Conservation (phyloP, 2,113 vertebrate genomes). For the Oriolus oriolus region DNA sequence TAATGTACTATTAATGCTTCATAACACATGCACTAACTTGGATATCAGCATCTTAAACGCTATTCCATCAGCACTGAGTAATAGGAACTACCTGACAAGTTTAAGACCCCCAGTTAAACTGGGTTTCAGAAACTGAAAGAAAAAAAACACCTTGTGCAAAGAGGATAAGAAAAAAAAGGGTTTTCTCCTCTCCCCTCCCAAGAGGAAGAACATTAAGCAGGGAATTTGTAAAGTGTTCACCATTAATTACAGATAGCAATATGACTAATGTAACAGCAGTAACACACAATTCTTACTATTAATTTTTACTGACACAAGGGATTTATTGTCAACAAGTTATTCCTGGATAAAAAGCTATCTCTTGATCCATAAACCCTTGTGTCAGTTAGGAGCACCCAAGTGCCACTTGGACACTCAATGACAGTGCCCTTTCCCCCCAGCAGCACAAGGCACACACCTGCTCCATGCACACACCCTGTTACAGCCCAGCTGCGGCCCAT, state of each 20-base stretch:
- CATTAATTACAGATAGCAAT: neutral
- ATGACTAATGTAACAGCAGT: neutral
- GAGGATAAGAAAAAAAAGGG: neutral
- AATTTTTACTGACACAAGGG: neutral
- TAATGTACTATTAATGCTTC: neutral
- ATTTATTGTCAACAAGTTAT: neutral
- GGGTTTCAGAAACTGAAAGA: neutral
- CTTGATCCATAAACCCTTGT: fast-evolving
- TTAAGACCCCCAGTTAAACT: neutral
- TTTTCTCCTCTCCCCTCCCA: neutral
- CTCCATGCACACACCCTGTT: fast-evolving
- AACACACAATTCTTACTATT: neutral
- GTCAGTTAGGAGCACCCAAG: fast-evolving
- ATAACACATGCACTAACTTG: neutral
- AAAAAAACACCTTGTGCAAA: neutral
- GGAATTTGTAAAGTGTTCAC: neutral
- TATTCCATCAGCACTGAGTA: neutral
- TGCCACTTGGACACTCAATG: fast-evolving
- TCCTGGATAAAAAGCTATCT: neutral
- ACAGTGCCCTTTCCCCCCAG: fast-evolving
- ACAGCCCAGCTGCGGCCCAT: neutral
- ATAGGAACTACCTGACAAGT: neutral
- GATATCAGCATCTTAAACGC: neutral
- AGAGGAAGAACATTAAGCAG: neutral
- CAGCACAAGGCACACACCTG: fast-evolving